Conservation (phyloP, 2,888 invertebrate species). For the Lithosia quadra region DNA sequence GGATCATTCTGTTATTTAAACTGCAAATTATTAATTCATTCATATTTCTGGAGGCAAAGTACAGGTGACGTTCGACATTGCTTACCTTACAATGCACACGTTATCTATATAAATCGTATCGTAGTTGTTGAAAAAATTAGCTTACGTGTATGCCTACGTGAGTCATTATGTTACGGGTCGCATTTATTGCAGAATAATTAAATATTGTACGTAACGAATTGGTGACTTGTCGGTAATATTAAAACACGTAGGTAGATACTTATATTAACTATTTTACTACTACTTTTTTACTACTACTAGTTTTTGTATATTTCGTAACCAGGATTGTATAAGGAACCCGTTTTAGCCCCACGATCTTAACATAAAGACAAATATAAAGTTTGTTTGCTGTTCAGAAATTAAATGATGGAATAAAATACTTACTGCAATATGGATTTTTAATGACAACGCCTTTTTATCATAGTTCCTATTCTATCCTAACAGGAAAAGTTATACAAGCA, state of each 20-base stretch:
- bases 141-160: conserved; percentile 18
- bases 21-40: conserved; percentile 21
- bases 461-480: background rate
- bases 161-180: conserved; percentile 24
- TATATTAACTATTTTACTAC: background rate
- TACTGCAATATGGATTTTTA: background rate
- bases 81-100: conserved; percentile 24
- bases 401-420: background rate
- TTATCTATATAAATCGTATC: background rate
- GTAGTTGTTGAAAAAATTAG: conserved; percentile 19
- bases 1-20: conserved; percentile 27
- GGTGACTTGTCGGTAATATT: conserved; percentile 13
- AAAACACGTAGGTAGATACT: background rate
- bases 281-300: too few relatives aligned
- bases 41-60: conserved; percentile 15
- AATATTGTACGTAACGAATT: conserved; percentile 21
- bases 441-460: background rate
- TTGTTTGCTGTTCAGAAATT: background rate
- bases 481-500: background rate
- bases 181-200: conserved; percentile 21
- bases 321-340: conserved; percentile 11
- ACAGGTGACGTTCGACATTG: conserved; percentile 27
- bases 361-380: background rate
- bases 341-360: conserved; percentile 7
- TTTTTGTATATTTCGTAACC: conserved; percentile 9